These are phyloP conservation scores for Rhinoraja longicauda DNA, from an alignment of 2,797 vertebrate genomes.

Conservation along the genomic window DNA sequence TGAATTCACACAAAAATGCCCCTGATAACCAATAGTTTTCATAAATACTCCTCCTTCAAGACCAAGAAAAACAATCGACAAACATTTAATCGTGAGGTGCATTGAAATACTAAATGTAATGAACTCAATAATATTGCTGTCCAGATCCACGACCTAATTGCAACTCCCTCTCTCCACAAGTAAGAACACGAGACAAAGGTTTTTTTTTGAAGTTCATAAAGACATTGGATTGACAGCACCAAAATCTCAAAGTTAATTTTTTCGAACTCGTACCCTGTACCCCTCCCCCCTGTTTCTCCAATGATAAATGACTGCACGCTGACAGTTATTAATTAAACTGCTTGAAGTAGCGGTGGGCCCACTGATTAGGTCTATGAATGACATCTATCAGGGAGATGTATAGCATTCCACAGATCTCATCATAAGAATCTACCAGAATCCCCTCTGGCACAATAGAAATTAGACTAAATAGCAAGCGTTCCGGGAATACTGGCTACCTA, in stretches of 20 bases:
- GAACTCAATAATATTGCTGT: not conserved
- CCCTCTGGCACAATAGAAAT: conserved; percentile 59
- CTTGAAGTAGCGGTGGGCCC: conserved; percentile 43
- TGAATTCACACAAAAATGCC: not conserved
- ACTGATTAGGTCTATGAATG: conserved; percentile 46
- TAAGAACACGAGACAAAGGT: conserved; percentile 33
- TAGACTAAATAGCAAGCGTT: conserved; percentile 44
- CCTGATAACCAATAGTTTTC: not conserved
- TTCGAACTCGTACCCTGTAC: conserved; percentile 47
- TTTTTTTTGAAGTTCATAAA: conserved; percentile 41
- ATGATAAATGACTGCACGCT: conserved; percentile 59
- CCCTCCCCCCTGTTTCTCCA: conserved; percentile 45
- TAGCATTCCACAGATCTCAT: conserved; percentile 50
- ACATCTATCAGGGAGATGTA: conserved; percentile 46
- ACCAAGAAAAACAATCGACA: not conserved
- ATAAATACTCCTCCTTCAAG: not conserved
- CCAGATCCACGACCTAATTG: not conserved
- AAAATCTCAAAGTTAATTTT: conserved; percentile 41
- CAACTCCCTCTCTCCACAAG: not conserved
- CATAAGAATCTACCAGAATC: conserved; percentile 64
- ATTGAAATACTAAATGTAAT: not conserved
- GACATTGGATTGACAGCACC: conserved; percentile 38
- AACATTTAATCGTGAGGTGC: not conserved
- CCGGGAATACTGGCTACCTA: conserved; percentile 49
- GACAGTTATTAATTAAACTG: conserved; percentile 61